These are phyloP conservation scores for Stichopus horrens DNA, from an alignment of 53 echinoderm and acorn worm genomes.

Conservation along the genomic window DNA sequence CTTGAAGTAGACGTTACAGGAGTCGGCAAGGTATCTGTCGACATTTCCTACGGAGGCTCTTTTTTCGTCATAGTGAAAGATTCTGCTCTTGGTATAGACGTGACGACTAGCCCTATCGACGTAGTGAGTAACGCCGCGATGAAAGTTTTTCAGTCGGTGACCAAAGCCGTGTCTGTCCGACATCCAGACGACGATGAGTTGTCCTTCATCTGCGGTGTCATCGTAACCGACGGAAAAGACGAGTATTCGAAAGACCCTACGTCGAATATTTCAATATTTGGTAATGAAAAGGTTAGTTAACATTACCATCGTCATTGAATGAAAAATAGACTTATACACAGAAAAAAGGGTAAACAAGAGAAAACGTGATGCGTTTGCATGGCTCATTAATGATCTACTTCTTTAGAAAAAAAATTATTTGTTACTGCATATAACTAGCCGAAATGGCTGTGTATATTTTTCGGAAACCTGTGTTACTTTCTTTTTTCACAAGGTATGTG, in stretches of 20 bases:
- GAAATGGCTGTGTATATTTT: too few relatives aligned
- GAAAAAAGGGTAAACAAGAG: too few relatives aligned
- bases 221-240: constrained; percentile 82
- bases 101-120: constrained; percentile 50
- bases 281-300: constrained; percentile 68
- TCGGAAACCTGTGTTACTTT: too few relatives aligned
- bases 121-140: constrained; percentile 55
- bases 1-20: constrained; percentile 63
- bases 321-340: too few relatives aligned
- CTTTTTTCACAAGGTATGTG: too few relatives aligned
- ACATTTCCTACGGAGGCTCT: constrained; percentile 87
- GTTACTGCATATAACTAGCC: too few relatives aligned
- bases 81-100: constrained; percentile 63
- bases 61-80: constrained; percentile 82
- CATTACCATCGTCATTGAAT: not conserved
- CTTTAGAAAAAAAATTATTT: too few relatives aligned
- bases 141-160: constrained; percentile 66
- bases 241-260: constrained; percentile 57
- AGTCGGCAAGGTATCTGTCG: constrained; percentile 63
- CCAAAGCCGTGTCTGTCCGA: constrained; percentile 46
- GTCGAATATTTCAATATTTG: constrained; percentile 75
- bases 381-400: too few relatives aligned
- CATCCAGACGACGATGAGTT: constrained; percentile 81
- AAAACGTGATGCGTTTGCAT: too few relatives aligned
- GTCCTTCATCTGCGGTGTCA: constrained; percentile 75